Base-by-base conservation (phyloP, 2,797 vertebrate species). In the Erpetoichthys calabaricus region DNA sequence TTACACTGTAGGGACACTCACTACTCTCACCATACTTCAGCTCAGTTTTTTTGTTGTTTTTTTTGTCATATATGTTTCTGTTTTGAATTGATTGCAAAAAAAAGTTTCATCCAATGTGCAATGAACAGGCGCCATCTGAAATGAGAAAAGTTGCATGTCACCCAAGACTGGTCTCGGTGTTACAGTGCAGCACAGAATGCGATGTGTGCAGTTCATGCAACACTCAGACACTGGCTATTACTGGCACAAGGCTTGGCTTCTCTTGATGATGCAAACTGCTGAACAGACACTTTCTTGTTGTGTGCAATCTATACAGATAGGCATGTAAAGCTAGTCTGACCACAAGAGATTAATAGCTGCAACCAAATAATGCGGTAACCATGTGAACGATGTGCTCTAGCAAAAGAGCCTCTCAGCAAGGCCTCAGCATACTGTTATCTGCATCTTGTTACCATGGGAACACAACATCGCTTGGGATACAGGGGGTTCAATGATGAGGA, bases 261-360 rank as follows among this genome's bases (percentile, higher is more conserved):
- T 56, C 70, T 65, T 57, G 72, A 68, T 57, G 67, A 51, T 5
- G 71, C 60, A 67, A 59, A 77, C 61, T 66, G 79, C 80, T 78
- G 80, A 82, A 65, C 68, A 71, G 68, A 65, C 68, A 59, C 64
- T 79, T 82, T 74, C 76, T 73, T 60, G 62, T 71, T 71, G 68
- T 68, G 56, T 59, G 68, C 73, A 80, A 70, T 71, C 69, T 78
- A 72, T 53, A 74, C 47, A 71, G 75, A 73, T 64, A 73, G 75
- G 73, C 77, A 68, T 73, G 73, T 69, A 76, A 66, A 78, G 75
- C 78, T 62, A 65, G 75, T 74, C 76, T 75, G 75, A 74, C 80
- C 83, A 67, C 75, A 73, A 68, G 56, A 79, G 79, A 83, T 83
- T 82, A 83, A 80, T 76, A 78, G 76, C 77, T 77, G 75, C 67